Evolutionary conservation across 1,140 invertebrate species (phyloP).

Genomic region (Halotydeus destructor): DNA sequence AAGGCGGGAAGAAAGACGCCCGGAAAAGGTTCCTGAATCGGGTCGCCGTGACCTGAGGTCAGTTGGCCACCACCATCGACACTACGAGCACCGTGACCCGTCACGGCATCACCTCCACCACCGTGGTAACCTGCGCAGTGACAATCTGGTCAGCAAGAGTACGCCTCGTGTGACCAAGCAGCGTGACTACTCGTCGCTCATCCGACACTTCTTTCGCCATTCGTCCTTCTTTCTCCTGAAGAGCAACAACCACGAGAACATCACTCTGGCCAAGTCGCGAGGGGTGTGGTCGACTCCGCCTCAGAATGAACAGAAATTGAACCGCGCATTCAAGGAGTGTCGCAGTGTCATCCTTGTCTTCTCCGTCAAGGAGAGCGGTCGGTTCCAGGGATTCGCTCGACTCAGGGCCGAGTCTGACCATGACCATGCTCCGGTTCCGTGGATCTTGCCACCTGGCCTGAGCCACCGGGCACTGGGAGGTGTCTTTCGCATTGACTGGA

Average conservation of each 20-base stretch:
- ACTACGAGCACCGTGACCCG: no score
- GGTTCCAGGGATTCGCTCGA: slow-evolving; percentile 68
- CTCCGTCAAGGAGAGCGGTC: slow-evolving; percentile 92
- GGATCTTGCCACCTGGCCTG: slow-evolving; percentile 85
- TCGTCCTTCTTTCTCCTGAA: slow-evolving; percentile 93
- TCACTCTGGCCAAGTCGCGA: slow-evolving; percentile 77
- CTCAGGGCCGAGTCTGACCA: slow-evolving; percentile 64
- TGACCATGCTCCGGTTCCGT: slow-evolving; percentile 67
- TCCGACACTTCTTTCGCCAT: slow-evolving; percentile 85
- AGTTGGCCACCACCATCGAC: no score
- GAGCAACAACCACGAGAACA: slow-evolving; percentile 92
- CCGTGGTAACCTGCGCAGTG: no score
- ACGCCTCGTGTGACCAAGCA: neutral
- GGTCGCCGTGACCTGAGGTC: no score
- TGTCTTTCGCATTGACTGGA: slow-evolving; percentile 90
- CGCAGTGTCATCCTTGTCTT: slow-evolving; percentile 88
- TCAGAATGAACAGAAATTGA: slow-evolving; percentile 87
- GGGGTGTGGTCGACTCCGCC: slow-evolving; percentile 93
- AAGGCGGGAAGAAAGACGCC: no score
- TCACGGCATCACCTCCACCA: no score
- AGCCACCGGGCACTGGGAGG: slow-evolving; percentile 77
- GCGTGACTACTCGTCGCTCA: slow-evolving; percentile 54
- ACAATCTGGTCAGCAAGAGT: neutral
- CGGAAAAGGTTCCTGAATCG: no score
- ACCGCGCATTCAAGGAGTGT: slow-evolving; percentile 72